phyloP scores from a whole-genome alignment of 2,888 invertebrate species.

The Eupithecia subumbrata region DNA sequence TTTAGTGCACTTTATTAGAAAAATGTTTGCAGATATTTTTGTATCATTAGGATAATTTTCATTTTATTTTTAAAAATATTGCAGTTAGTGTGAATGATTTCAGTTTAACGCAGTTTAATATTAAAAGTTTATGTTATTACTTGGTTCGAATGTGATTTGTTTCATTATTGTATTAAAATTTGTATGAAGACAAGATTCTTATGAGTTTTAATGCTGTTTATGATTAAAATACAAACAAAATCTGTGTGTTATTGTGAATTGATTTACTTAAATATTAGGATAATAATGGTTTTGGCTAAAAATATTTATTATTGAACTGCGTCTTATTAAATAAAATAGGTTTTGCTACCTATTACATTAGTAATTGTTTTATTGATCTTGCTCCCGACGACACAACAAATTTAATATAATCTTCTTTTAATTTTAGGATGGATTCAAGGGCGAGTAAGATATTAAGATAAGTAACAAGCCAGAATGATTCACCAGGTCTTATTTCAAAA shows the following conservation, averaged over 20 bases:
- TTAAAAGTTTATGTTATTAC: slow-evolving; percentile 8
- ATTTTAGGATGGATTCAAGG: slow-evolving; percentile 10
- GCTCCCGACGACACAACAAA: slow-evolving; percentile 9
- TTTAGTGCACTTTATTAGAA: too few relatives aligned
- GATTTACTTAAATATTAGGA: slow-evolving; percentile 7
- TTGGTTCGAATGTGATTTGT: slow-evolving; percentile 10
- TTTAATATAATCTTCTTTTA: slow-evolving; percentile 10
- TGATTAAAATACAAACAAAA: slow-evolving; percentile 10
- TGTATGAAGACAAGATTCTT: slow-evolving; percentile 8
- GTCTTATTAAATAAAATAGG: slow-evolving; percentile 10
- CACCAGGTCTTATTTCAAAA: slow-evolving; percentile 10
- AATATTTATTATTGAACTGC: not conserved
- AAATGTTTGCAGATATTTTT: slow-evolving; percentile 6
- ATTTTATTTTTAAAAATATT: slow-evolving; percentile 7
- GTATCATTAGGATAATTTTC: slow-evolving; percentile 9
- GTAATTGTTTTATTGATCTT: slow-evolving; percentile 10
- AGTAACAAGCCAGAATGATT: slow-evolving; percentile 9
- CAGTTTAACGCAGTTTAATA: slow-evolving; percentile 1
- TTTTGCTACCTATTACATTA: slow-evolving; percentile 10
- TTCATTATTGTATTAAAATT: slow-evolving; percentile 10
- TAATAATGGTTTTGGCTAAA: slow-evolving; percentile 9
- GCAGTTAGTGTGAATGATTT: slow-evolving; percentile 1
- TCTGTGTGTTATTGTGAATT: slow-evolving; percentile 10
- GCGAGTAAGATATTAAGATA: slow-evolving; percentile 9
- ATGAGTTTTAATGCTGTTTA: slow-evolving; percentile 10